These are phyloP conservation scores for Hemibagrus wyckioides DNA, from an alignment of 2,113 vertebrate genomes.

Conservation along the genomic window DNA sequence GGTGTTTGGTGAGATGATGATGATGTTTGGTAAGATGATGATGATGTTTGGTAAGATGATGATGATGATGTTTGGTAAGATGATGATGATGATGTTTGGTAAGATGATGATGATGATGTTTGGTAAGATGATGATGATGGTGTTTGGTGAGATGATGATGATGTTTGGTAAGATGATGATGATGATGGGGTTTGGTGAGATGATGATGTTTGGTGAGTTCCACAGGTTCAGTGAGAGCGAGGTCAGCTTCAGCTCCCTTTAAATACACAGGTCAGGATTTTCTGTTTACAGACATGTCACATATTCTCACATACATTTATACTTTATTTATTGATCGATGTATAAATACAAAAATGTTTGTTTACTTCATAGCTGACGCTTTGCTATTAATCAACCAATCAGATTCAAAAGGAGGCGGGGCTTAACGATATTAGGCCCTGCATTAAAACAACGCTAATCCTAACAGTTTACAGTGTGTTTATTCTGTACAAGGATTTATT, in stretches of 20 bases:
- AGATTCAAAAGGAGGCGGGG: background rate
- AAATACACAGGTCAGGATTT: background rate
- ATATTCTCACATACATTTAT: too few relatives aligned
- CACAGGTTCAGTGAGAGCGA: slow-evolving; percentile 38
- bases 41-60: too few relatives aligned
- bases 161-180: too few relatives aligned
- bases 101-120: too few relatives aligned
- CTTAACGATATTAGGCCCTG: background rate
- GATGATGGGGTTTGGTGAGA: too few relatives aligned
- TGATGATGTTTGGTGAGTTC: slow-evolving; percentile 49
- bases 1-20: too few relatives aligned
- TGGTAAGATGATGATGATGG: too few relatives aligned
- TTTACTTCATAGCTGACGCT: accelerated
- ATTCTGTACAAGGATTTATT: background rate
- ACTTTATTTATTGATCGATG: background rate
- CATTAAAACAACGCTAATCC: background rate
- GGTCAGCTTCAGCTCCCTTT: background rate
- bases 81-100: too few relatives aligned
- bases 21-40: too few relatives aligned
- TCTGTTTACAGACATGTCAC: too few relatives aligned
- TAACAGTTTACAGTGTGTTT: background rate
- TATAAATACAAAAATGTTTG: background rate
- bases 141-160: too few relatives aligned
- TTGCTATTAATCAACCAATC: background rate
- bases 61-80: too few relatives aligned